Conservation (phyloP, 2,113 vertebrate genomes). For the Pachyramphus minor region DNA sequence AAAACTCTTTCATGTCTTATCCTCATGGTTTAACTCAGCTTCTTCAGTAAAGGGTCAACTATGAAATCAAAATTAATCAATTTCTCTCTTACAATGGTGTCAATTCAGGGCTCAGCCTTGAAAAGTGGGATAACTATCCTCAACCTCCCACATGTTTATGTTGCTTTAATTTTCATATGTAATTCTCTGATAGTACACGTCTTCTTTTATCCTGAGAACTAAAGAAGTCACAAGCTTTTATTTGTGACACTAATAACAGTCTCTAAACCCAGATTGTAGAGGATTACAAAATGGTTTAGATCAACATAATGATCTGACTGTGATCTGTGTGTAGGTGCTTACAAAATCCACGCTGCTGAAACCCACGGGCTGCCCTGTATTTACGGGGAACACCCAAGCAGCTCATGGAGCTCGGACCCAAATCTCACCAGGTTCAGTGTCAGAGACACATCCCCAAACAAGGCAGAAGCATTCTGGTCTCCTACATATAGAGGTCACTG, state of each 20-base stretch:
- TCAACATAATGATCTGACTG: conserved; percentile 48
- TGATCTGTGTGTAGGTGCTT: conserved; percentile 54
- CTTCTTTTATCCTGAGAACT: conserved; percentile 1
- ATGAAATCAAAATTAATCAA: not conserved
- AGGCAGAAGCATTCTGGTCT: not conserved
- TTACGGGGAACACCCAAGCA: not conserved
- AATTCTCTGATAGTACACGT: not conserved
- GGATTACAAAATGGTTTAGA: conserved; percentile 64
- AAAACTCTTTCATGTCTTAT: not conserved
- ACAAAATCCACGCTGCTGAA: not conserved
- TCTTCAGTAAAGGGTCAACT: not conserved
- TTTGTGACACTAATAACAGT: conserved; percentile 62
- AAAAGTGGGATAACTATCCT: not conserved
- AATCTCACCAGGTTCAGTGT: accelerated
- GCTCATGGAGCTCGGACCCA: not conserved
- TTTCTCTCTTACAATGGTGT: not conserved
- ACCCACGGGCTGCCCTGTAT: not conserved
- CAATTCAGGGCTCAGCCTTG: not conserved
- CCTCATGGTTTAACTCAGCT: not conserved
- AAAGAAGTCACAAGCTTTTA: conserved; percentile 54
- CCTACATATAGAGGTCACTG: not conserved
- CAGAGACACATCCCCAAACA: not conserved
- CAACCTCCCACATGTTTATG: not conserved
- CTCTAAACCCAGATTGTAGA: conserved; percentile 63
- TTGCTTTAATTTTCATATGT: not conserved